A percentile compares a stretch with the other conserved stretches of the same genome.
phyloP scores from a whole-genome alignment of 2,113 vertebrate species.

The Arvicanthis niloticus region DNA sequence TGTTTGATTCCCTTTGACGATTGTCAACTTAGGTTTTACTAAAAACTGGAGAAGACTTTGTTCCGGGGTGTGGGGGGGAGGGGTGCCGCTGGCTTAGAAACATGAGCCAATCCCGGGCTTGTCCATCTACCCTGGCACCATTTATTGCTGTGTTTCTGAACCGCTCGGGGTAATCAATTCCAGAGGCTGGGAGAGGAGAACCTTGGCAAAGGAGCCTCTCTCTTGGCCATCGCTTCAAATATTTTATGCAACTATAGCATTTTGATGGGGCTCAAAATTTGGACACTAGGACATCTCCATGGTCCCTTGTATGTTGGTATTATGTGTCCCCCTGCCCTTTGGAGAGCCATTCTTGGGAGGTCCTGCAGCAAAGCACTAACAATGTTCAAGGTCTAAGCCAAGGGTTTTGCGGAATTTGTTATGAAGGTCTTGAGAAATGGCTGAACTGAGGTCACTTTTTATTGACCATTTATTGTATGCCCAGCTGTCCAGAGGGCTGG shows the following conservation, averaged over 20 bases:
- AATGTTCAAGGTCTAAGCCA: not conserved
- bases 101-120: constrained; percentile 84
- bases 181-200: constrained; percentile 84
- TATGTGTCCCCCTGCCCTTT: not conserved
- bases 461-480: not conserved
- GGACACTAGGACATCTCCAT: constrained; percentile 57
- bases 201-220: constrained; percentile 82
- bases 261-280: constrained; percentile 44
- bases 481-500: rapidly evolving
- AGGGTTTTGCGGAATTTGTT: not conserved
- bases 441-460: not conserved
- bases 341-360: not conserved
- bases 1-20: constrained; percentile 88
- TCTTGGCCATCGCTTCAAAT: constrained; percentile 83
- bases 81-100: constrained; percentile 84
- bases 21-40: constrained; percentile 88
- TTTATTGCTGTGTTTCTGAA: constrained; percentile 86
- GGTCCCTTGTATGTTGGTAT: constrained; percentile 53
- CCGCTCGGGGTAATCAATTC: constrained; percentile 87
- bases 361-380: not conserved
- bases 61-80: constrained; percentile 68
- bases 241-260: constrained; percentile 78
- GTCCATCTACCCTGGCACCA: constrained; percentile 85
- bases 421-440: not conserved
- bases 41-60: constrained; percentile 82